Percentiles rank a stretch among this genome's conserved stretches.
These are phyloP conservation scores for Dipodomys ordii DNA, from an alignment of 2,113 vertebrate genomes.

Conservation along the genomic window DNA sequence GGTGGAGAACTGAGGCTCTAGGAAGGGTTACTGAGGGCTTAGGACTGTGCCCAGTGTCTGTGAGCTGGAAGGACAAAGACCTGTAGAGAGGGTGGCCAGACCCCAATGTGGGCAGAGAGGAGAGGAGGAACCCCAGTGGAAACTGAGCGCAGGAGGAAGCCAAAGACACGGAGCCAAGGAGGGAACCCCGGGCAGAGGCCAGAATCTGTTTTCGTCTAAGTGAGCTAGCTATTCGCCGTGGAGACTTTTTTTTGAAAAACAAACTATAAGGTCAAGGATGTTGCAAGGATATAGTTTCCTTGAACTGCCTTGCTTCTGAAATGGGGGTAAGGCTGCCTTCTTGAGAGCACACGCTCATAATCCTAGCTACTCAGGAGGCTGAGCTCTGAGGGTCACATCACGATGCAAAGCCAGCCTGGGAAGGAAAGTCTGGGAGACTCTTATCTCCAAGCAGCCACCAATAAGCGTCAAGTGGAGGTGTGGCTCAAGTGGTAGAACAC, in stretches of 20 bases:
- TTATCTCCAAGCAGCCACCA: too few relatives aligned
- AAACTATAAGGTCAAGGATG: neutral
- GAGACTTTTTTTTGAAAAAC: neutral
- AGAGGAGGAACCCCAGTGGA: rapidly evolving
- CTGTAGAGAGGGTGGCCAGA: neutral
- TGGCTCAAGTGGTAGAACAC: too few relatives aligned
- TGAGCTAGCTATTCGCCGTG: neutral
- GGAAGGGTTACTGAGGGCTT: neutral
- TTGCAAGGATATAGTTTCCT: neutral
- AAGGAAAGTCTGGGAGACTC: too few relatives aligned
- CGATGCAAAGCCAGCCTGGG: too few relatives aligned
- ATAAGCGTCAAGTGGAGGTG: too few relatives aligned
- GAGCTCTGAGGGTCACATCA: too few relatives aligned
- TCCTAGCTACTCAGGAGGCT: too few relatives aligned
- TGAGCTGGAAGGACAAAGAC: neutral
- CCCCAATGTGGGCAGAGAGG: neutral
- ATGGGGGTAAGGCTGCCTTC: too few relatives aligned
- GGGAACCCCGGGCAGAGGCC: neutral
- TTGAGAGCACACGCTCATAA: too few relatives aligned
- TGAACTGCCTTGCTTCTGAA: neutral
- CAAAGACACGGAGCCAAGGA: rapidly evolving
- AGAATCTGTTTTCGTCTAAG: neutral
- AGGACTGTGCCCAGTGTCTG: neutral
- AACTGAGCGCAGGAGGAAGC: rapidly evolving
- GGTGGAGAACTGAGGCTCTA: neutral